phyloP scores from a whole-genome alignment of 2,888 invertebrate species.

The Drosophila fulvimacula region DNA sequence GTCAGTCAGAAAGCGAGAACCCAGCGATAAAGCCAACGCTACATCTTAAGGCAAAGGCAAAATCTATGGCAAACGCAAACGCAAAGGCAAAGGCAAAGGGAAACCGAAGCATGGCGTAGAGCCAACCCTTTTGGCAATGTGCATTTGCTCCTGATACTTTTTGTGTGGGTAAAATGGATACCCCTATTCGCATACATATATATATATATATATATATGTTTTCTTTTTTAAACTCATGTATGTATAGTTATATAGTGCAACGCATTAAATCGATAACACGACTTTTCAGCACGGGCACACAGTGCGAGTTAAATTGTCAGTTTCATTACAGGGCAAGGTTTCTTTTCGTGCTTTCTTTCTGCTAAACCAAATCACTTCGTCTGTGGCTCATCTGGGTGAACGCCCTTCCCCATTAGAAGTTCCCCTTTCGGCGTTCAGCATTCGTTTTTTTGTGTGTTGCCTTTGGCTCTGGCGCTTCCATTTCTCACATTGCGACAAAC shows the following conservation, averaged over 20 bases:
- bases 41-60: constrained; percentile 43
- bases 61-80: constrained; percentile 30
- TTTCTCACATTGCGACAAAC: constrained; percentile 73
- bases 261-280: constrained; percentile 80
- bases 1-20: constrained; percentile 63
- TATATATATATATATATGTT: constrained; percentile 2
- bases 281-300: constrained; percentile 76
- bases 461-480: constrained; percentile 18
- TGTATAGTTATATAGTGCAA: constrained; percentile 35
- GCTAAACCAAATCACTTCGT: constrained; percentile 75
- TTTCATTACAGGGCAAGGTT: constrained; percentile 73
- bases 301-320: constrained; percentile 79
- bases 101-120: constrained; percentile 13
- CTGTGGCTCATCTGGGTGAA: constrained; percentile 55
- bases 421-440: constrained; percentile 2
- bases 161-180: constrained; percentile 15
- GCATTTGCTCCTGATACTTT: constrained; percentile 11
- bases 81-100: constrained; percentile 27
- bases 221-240: not conserved
- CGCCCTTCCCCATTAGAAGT: constrained; percentile 13
- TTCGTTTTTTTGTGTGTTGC: constrained; percentile 7
- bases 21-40: constrained; percentile 55
- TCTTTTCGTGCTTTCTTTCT: constrained; percentile 31
- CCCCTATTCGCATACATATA: constrained; percentile 9
- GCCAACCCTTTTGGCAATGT: constrained; percentile 59